A percentile compares a stretch with the other conserved stretches of the same genome.
Evolutionary conservation across 23 tunicate genomes (phyloP).

Genomic region (Styela clava): DNA sequence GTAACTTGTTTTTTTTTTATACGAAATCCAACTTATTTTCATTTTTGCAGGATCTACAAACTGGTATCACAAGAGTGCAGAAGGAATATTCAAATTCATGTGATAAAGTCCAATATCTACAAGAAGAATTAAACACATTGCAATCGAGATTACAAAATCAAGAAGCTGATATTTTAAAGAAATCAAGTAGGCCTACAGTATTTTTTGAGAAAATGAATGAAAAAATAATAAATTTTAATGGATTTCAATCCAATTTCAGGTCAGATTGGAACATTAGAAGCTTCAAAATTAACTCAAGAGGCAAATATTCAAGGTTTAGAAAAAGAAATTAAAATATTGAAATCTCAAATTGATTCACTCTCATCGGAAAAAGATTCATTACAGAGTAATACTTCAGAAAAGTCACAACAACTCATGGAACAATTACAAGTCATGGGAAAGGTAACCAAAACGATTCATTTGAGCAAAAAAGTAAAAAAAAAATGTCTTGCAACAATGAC

Average conservation of each 20-base stretch:
- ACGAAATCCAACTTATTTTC: too few relatives aligned
- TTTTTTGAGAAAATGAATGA: too few relatives aligned
- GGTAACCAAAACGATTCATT: slow-evolving; percentile 31
- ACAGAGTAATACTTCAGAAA: slow-evolving; percentile 52
- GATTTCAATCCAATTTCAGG: too few relatives aligned
- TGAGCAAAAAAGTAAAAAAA: too few relatives aligned
- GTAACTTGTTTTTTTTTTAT: too few relatives aligned
- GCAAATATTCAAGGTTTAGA: slow-evolving; percentile 79
- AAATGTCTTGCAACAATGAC: too few relatives aligned
- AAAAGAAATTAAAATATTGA: slow-evolving; percentile 51
- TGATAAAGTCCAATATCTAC: slow-evolving; percentile 26
- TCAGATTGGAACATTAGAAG: slow-evolving; percentile 90
- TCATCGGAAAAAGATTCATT: slow-evolving; percentile 40
- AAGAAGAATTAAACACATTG: slow-evolving; percentile 48
- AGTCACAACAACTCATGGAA: slow-evolving; percentile 36
- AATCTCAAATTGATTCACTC: slow-evolving; percentile 32
- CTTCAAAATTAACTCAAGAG: slow-evolving; percentile 75
- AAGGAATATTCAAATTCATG: slow-evolving; percentile 34
- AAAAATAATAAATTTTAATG: too few relatives aligned
- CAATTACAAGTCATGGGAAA: slow-evolving; percentile 56
- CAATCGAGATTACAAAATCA: slow-evolving; percentile 46
- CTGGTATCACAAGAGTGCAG: slow-evolving; percentile 42
- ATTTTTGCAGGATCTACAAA: slow-evolving; percentile 53
- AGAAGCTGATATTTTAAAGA: slow-evolving; percentile 61
- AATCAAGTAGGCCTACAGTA: slow-evolving; percentile 54